phyloP scores from a whole-genome alignment of 1,140 invertebrate genomes.

The Caenorhabditis remanei region DNA sequence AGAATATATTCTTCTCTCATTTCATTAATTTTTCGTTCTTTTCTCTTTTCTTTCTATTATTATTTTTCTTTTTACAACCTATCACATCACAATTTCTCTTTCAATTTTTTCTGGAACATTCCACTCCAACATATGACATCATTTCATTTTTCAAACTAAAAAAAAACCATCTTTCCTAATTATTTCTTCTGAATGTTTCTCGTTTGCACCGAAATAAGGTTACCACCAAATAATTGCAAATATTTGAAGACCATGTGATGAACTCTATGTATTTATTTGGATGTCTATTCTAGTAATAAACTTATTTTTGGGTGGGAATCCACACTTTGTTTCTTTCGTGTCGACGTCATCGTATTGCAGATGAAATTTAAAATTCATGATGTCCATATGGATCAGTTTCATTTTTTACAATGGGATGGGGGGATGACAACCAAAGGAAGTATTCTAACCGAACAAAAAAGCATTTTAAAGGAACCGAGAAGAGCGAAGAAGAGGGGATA shows the following conservation, averaged over 20 bases:
- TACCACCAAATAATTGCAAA: background rate
- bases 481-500: background rate
- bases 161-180: background rate
- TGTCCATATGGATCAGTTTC: slow-evolving; percentile 20
- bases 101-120: slow-evolving; percentile 49
- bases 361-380: background rate
- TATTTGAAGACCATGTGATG: background rate
- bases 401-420: background rate
- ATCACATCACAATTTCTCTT: slow-evolving; percentile 48
- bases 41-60: background rate
- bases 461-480: background rate
- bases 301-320: slow-evolving; percentile 47
- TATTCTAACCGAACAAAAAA: slow-evolving; percentile 39
- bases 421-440: slow-evolving; percentile 28
- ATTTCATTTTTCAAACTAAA: background rate
- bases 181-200: background rate
- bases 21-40: background rate
- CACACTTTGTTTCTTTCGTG: too few species aligned
- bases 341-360: background rate
- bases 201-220: background rate
- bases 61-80: slow-evolving; percentile 23
- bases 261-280: slow-evolving; percentile 30
- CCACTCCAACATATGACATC: slow-evolving; percentile 46
- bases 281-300: slow-evolving; percentile 34
- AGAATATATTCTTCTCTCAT: background rate